Base-by-base conservation (phyloP, 2,113 vertebrate genomes). In the Rana temporaria region DNA sequence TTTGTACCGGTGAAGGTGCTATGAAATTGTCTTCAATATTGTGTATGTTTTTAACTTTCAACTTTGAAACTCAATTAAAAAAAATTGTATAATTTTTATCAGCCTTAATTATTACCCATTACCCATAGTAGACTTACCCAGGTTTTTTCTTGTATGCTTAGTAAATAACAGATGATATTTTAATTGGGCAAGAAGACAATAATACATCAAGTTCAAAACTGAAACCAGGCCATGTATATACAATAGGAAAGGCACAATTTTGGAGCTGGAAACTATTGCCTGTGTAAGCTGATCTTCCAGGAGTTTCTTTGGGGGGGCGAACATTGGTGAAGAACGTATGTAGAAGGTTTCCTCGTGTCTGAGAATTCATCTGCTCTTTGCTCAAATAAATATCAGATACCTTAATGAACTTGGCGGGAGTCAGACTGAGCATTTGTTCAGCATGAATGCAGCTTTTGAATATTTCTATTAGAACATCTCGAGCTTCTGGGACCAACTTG, bases 241-340 rank as follows among this genome's bases (percentile, higher is more conserved):
- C 9, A 62, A 8, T 6, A 11, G 7, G 14, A 24, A 24, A 15
- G 4, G 19, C 65, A 67, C 16, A 0, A 2, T 14, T 26, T 26
- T 0, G 6, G 0, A 0, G 1, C 0, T 17, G 64, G 7, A 4
- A 8, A 3, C 0, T 3, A 17, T 69, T 90, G 99, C 97, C 97
- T 98, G 98, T 4, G 96, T 97, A 8, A 99, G 96, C 81, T 99
- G 98, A 87, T 99, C 98, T 85, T 99, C 98, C 3, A 99, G 93
- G 67, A 98, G 93, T 86, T 99, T 99, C 90, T 99, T n/a, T 99
- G 0, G 97, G 96, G 32, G 96, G 96, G 16, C 97, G 95, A 75
- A 98, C 94, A 0, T 97, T 96, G 73, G 96, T 98, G 90, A 99
- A 98, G 91, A 99, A 99, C 32, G 96, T 88, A 16, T 98, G 96